Conservation (phyloP, 2,888 invertebrate genomes). For the Lamellibrachia columna region DNA sequence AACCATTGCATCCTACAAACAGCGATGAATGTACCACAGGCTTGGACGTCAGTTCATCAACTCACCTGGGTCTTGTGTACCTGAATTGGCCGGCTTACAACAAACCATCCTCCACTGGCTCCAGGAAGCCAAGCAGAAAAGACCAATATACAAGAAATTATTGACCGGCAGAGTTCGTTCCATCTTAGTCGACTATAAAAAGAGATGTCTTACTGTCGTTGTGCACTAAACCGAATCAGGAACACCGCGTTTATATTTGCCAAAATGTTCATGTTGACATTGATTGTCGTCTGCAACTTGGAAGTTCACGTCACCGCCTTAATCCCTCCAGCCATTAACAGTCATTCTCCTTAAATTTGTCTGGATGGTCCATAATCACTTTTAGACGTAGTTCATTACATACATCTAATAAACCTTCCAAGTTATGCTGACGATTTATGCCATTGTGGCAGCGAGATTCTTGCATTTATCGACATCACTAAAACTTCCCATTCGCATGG, state of each 20-base stretch:
- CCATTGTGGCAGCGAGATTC: not conserved
- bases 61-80: not conserved
- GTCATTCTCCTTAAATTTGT: not conserved
- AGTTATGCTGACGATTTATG: not conserved
- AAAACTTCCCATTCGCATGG: not conserved
- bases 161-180: not conserved
- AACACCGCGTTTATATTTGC: not conserved
- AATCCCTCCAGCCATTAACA: not conserved
- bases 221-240: not conserved
- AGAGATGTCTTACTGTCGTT: not conserved
- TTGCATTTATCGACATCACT: not conserved
- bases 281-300: constrained; percentile 9
- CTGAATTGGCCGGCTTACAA: not conserved
- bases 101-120: not conserved
- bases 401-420: not conserved
- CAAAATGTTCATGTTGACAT: not conserved
- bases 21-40: no score
- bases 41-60: no score
- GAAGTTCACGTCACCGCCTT: constrained; percentile 5
- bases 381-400: not conserved
- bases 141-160: not conserved
- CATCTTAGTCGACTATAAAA: not conserved
- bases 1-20: no score
- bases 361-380: not conserved
- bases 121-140: not conserved